Evolutionary conservation across 2,113 vertebrate species (phyloP), one percentile per base, ranked within the genome.

Genomic region (Plecturocebus donacophilus): DNA sequence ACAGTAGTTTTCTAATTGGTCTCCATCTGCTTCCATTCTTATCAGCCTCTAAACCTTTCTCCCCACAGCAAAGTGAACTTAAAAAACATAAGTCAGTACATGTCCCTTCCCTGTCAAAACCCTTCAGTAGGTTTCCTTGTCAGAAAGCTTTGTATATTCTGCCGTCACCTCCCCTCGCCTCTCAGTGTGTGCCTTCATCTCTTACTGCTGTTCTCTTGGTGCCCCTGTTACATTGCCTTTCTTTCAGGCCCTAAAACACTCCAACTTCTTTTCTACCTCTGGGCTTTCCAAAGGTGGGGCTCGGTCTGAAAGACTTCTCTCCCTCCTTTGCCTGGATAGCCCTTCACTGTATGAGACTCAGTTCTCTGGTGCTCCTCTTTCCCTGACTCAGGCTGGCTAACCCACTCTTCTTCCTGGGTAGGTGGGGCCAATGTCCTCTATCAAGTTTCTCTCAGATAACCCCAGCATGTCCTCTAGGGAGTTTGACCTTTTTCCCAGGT

Each of bases 161-260:
- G 19, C 45, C 9, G 0, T 79, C 21, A 0, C 13, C 71, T 64
- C 9, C 14, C 49, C 8, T 16, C 0, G 19, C 30, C 30, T n/a
- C 3, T 2, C 3, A 2, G 13, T 70, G 42, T 32, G 10, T 56
- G 0, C 0, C 11, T 21, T 92, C 23, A 17, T 61, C 47, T 75
- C 52, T 38, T 40, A 42, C 40, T n/a, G 32, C 25, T 47, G 3
- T 14, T 3, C 9, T 47, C 23, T 40, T 25, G 0, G 2, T 6
- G 77, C 32, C 8, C 70, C 54, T 49, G 45, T n/a, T n/a, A 58
- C 30, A 35, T 8, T 8, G 38, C 17, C 25, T 70, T 71, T 82
- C 27, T 79, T 79, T 45, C 7, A 1, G 8, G 54, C 6, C 16
- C 8, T 73, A 40, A 73, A 52, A 73, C 8, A 9, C 0, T 27